Conservation (phyloP, 2,888 invertebrate species). For the Erynnis tages region DNA sequence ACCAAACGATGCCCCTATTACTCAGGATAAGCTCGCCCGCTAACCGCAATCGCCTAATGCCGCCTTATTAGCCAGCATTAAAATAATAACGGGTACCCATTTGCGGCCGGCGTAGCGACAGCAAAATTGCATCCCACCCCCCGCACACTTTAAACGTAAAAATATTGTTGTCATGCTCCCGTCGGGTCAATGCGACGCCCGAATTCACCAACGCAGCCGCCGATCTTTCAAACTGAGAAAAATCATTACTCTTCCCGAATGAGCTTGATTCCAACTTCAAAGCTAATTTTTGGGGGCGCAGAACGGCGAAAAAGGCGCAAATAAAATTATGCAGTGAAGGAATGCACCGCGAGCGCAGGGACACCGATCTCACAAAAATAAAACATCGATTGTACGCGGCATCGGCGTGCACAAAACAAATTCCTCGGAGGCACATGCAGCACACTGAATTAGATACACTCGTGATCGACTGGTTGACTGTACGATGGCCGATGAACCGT, state of each 20-base stretch:
- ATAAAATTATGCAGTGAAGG: conserved; percentile 57
- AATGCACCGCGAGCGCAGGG: conserved; percentile 60
- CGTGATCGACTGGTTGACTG: conserved; percentile 63
- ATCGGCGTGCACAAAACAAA: conserved; percentile 72
- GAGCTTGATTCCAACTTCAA: conserved; percentile 44
- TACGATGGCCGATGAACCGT: conserved; percentile 56
- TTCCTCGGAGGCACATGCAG: conserved; percentile 70
- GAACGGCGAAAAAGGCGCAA: conserved; percentile 53
- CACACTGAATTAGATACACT: conserved; percentile 76
- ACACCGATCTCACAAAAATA: conserved; percentile 70
- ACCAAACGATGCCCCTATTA: conserved; percentile 54
- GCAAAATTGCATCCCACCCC: conserved; percentile 35
- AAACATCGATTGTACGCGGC: conserved; percentile 64
- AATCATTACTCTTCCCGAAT: conserved; percentile 26
- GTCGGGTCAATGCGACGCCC: conserved; percentile 29
- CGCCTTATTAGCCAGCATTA: conserved; percentile 62
- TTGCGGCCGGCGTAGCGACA: conserved; percentile 31
- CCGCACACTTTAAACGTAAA: background rate
- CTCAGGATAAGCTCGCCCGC: conserved; percentile 53
- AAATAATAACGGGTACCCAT: conserved; percentile 55
- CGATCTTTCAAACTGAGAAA: conserved; percentile 33
- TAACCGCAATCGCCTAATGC: conserved; percentile 60
- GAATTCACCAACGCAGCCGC: conserved; percentile 34
- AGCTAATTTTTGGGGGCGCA: conserved; percentile 47
- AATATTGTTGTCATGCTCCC: background rate